phyloP scores from a whole-genome alignment of 2,888 invertebrate species.

The Drosophila mimica region DNA sequence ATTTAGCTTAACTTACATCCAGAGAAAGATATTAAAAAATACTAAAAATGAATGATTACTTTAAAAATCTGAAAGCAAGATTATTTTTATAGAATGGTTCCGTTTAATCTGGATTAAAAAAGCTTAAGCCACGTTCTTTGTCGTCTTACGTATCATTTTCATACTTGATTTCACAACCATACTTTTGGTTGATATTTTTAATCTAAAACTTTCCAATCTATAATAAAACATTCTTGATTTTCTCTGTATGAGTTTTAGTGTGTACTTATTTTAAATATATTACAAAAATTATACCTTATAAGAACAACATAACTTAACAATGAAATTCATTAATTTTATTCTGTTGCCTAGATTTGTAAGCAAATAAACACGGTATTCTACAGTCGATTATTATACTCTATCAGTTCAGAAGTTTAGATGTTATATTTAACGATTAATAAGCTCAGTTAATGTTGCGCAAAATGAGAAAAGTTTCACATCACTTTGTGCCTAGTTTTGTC shows the following conservation, averaged over 20 bases:
- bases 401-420: background rate
- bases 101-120: background rate
- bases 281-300: background rate
- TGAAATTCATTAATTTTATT: background rate
- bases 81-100: background rate
- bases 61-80: background rate
- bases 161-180: no score
- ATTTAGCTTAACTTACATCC: background rate
- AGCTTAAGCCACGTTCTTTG: background rate
- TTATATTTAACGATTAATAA: conserved; percentile 71
- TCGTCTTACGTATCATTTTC: background rate
- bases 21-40: background rate
- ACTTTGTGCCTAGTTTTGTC: conserved; percentile 36
- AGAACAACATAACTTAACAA: background rate
- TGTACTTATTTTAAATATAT: background rate
- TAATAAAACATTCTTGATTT: background rate
- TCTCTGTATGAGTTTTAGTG: background rate
- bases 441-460: conserved; percentile 76
- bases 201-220: background rate
- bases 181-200: no score
- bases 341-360: background rate
- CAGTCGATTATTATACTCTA: background rate
- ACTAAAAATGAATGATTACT: no score
- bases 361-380: background rate
- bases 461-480: conserved; percentile 76